Evolutionary conservation across 2,888 invertebrate genomes (phyloP), one percentile per base, ranked within the genome.

Genomic region (Coelopa pilipes): DNA sequence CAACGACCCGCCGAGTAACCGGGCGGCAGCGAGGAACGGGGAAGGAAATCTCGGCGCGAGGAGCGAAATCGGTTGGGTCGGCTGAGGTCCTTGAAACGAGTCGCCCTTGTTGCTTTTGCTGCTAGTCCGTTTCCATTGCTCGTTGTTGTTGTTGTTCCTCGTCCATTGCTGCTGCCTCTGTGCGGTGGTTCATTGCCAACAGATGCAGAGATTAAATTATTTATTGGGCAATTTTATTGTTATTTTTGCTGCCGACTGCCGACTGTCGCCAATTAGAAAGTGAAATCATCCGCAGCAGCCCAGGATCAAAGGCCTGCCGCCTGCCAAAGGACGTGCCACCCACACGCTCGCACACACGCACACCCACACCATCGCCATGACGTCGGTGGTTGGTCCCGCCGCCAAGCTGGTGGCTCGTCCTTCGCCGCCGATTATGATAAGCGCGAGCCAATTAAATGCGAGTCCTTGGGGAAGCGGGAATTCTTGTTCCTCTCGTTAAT

Each of bases 261-360:
- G 49, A 50, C 50, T 45, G 45, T 53, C 50, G 46, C 62, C 70
- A 70, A 70, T 63, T 70, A 70, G 49, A 63, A 63, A 70, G 53
- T 63, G 17, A 60, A 70, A 70, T 70, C 63, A 70, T 49, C 50
- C 45, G 45, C 45, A 66, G 53, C 19, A 46, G n/a, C 45, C 1
- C 17, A 19, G 70, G 70, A 50, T 63, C 50, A 19, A 9, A 47
- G n/a, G 70, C 19, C n/a, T 49, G n/a, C 70, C 7, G 34, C 2
- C 34, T 34, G 17, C 47, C 7, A 60, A 34, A 62, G 62, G 15
- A 62, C 34, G 11, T 21, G 21, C 21, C n/a, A n/a, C n/a, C n/a
- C n/a, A n/a, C n/a, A n/a, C n/a, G n/a, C n/a, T n/a, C n/a, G 7
- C 34, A 34, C 34, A 34, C 34, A 34, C 34, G 7, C 34, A 34